Evolutionary conservation across 2,797 vertebrate species (phyloP).

Genomic region (Neosilurus hyrtlii): DNA sequence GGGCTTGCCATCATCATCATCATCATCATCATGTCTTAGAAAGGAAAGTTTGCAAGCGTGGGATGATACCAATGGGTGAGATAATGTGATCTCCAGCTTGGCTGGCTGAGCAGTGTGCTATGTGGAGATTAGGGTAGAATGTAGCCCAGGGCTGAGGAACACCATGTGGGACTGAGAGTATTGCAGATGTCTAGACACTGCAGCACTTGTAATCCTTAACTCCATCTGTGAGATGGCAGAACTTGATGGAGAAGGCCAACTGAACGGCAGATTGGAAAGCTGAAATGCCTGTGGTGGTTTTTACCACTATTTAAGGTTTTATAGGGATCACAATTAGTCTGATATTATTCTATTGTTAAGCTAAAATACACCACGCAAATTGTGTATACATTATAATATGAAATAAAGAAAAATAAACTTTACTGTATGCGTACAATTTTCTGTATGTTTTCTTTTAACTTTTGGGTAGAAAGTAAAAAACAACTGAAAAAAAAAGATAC

Average conservation of each 20-base stretch:
- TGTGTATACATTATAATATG: neutral
- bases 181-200: constrained; percentile 46
- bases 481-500: neutral
- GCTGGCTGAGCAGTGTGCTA: constrained; percentile 34
- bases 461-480: neutral
- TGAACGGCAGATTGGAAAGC: neutral
- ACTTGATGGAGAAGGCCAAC: constrained; percentile 24
- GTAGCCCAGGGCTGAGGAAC: constrained; percentile 23
- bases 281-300: constrained; percentile 10
- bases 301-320: neutral
- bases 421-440: neutral
- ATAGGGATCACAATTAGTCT: neutral
- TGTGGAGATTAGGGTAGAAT: constrained; percentile 35
- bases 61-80: constrained; percentile 29
- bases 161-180: constrained; percentile 36
- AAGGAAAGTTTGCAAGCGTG: constrained; percentile 11
- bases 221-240: constrained; percentile 38
- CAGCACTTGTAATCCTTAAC: constrained; percentile 48
- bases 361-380: neutral
- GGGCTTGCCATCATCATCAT: constrained; percentile 13
- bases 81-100: constrained; percentile 39
- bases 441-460: neutral
- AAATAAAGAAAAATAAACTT: neutral
- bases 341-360: neutral
- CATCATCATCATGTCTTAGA: constrained; percentile 23